These are phyloP conservation scores for Eledona agricola DNA, from an alignment of 2,888 invertebrate genomes.

Conservation along the genomic window DNA sequence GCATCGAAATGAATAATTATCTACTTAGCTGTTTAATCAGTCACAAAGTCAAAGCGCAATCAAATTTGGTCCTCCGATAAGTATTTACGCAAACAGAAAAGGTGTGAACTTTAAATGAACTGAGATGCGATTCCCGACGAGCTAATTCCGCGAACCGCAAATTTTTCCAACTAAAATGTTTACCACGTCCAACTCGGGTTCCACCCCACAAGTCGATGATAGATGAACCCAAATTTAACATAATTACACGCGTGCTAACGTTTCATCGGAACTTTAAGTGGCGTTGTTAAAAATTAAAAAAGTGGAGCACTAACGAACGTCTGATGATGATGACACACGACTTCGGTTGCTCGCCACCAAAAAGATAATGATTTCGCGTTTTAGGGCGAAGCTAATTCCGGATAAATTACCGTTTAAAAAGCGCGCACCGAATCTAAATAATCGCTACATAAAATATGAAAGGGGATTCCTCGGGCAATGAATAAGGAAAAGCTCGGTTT, in stretches of 20 bases:
- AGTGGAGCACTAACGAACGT: slow-evolving; percentile 24
- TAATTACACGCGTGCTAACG: slow-evolving; percentile 19
- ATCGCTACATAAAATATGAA: slow-evolving; percentile 30
- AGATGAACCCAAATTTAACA: slow-evolving; percentile 12
- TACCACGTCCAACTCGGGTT: not conserved
- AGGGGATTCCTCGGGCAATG: slow-evolving; percentile 24
- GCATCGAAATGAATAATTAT: too few species aligned
- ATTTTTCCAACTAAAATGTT: too few species aligned
- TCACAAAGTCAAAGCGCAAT: too few species aligned
- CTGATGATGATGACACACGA: slow-evolving; percentile 9
- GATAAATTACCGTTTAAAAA: slow-evolving; percentile 28
- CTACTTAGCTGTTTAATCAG: too few species aligned
- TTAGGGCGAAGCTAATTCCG: slow-evolving; percentile 22
- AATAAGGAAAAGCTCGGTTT: slow-evolving; percentile 32
- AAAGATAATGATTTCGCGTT: slow-evolving; percentile 24
- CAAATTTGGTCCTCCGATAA: too few species aligned
- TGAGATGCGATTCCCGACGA: too few species aligned
- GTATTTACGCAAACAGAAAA: too few species aligned
- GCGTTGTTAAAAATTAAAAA: slow-evolving; percentile 36
- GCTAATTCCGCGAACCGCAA: too few species aligned
- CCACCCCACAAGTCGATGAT: slow-evolving; percentile 3
- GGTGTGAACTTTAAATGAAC: too few species aligned
- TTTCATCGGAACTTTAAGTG: slow-evolving; percentile 25
- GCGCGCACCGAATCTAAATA: slow-evolving; percentile 33
- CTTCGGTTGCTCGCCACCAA: slow-evolving; percentile 7